A percentile compares a stretch with the other conserved stretches of the same genome.
Conservation (phyloP, 2,113 vertebrate species). For the Rhegmatorhina hoffmannsi region DNA sequence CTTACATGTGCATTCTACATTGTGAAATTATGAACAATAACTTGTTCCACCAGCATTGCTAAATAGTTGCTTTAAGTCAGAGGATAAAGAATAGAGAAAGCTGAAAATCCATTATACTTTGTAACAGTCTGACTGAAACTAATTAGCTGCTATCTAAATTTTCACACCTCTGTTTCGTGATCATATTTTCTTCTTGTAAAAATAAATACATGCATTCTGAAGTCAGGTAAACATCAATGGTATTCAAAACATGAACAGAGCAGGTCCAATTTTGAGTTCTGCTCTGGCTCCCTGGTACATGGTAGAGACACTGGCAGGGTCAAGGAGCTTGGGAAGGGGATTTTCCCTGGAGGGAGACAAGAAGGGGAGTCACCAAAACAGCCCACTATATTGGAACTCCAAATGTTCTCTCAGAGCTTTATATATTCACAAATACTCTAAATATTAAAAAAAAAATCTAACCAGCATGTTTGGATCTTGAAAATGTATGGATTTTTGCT, state of each 20-base stretch:
- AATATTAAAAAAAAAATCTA: background rate
- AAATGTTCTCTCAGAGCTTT: background rate
- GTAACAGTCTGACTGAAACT: constrained; percentile 73
- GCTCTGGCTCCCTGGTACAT: background rate
- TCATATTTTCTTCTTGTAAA: constrained; percentile 62
- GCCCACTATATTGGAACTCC: fast-evolving
- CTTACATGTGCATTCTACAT: constrained; percentile 46
- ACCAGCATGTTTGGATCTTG: background rate
- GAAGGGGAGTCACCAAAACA: background rate
- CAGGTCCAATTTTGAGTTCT: background rate
- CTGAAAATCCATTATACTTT: constrained; percentile 73
- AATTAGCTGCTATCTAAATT: constrained; percentile 80
- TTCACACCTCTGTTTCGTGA: constrained; percentile 75
- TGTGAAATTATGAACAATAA: constrained; percentile 70
- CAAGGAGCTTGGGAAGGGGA: background rate
- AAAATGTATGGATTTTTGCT: background rate
- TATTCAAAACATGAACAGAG: background rate
- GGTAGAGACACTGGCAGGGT: background rate
- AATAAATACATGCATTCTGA: constrained; percentile 37
- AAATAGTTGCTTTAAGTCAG: constrained; percentile 73
- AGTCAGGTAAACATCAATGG: constrained; percentile 5
- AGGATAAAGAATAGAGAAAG: constrained; percentile 69
- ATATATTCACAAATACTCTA: background rate
- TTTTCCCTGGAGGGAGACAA: background rate
- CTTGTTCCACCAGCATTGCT: constrained; percentile 61